A percentile compares a stretch with the other conserved stretches of the same genome.
These are phyloP conservation scores for Drosophila bifasciata DNA, from an alignment of 1,140 invertebrate genomes.

Conservation along the genomic window DNA sequence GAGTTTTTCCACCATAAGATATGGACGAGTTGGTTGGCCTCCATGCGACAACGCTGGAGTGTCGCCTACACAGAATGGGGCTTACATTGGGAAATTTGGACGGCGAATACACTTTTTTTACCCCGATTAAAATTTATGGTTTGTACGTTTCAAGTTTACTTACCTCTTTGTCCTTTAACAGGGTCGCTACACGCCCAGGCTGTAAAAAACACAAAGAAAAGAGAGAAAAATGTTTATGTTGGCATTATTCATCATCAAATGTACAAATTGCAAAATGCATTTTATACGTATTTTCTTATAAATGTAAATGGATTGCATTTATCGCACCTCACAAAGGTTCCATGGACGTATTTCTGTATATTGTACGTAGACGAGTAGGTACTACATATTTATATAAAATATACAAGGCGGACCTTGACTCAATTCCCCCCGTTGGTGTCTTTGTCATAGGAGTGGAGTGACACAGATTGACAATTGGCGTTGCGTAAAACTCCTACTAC, in stretches of 20 bases:
- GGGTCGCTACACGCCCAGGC: conserved; percentile 91
- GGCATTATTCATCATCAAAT: background rate
- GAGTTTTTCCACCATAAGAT: conserved; percentile 61
- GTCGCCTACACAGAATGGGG: conserved; percentile 75
- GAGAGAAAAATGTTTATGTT: conserved; percentile 33
- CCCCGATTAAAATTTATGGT: conserved; percentile 1
- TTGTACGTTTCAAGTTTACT: conserved; percentile 57
- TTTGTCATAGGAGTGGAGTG: conserved; percentile 13
- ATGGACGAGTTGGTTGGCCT: conserved; percentile 67
- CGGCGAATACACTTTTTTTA: conserved; percentile 24
- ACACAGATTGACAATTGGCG: background rate
- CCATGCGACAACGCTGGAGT: background rate
- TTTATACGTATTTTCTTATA: background rate
- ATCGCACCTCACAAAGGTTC: conserved; percentile 30
- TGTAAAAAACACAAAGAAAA: conserved; percentile 85
- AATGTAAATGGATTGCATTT: conserved; percentile 25
- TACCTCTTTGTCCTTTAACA: conserved; percentile 90
- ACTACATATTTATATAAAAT: conserved; percentile 1
- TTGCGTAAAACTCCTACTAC: conserved; percentile 4
- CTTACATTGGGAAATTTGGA: conserved; percentile 78
- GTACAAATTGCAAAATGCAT: too few relatives aligned
- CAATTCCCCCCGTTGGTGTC: conserved; percentile 36
- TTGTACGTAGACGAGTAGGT: conserved; percentile 8
- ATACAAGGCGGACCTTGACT: conserved; percentile 55
- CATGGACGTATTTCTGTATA: conserved; percentile 19